These are phyloP conservation scores for Girardinichthys multiradiatus DNA, from an alignment of 2,113 vertebrate species.

Conservation along the genomic window DNA sequence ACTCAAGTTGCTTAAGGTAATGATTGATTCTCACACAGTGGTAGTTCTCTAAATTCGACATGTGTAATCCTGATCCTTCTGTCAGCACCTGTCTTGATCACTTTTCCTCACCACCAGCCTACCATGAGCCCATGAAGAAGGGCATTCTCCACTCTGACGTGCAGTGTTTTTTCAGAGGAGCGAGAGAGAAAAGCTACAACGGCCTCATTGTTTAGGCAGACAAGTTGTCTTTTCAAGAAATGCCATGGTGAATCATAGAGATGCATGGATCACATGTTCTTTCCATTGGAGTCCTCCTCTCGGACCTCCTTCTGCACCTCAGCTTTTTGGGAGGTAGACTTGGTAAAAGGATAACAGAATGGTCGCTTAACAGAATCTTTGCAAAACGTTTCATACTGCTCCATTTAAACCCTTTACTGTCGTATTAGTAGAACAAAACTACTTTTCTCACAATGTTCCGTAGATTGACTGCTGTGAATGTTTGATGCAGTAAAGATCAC, in stretches of 20 bases:
- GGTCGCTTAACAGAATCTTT: too few species aligned
- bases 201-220: slow-evolving; percentile 56
- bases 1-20: too few species aligned
- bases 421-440: neutral
- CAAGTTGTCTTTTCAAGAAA: slow-evolving; percentile 66
- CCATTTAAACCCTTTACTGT: slow-evolving; percentile 8
- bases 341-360: slow-evolving; percentile 46
- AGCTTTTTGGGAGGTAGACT: slow-evolving; percentile 29
- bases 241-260: slow-evolving; percentile 53
- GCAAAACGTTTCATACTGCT: slow-evolving; percentile 13
- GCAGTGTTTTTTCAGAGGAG: slow-evolving; percentile 53
- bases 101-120: slow-evolving; percentile 12
- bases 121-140: slow-evolving; percentile 34
- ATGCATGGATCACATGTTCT: slow-evolving; percentile 68
- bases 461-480: too few species aligned
- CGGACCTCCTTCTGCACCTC: slow-evolving; percentile 28
- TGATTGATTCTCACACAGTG: too few species aligned
- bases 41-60: slow-evolving; percentile 20
- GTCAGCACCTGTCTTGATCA: slow-evolving; percentile 37
- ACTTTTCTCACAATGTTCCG: too few species aligned
- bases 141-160: slow-evolving; percentile 41
- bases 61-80: slow-evolving; percentile 28
- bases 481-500: too few species aligned
- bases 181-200: slow-evolving; percentile 57
- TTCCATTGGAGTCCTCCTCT: slow-evolving; percentile 54